Conservation (phyloP, 2,113 vertebrate genomes). For the Aspidoscelis tigris region DNA sequence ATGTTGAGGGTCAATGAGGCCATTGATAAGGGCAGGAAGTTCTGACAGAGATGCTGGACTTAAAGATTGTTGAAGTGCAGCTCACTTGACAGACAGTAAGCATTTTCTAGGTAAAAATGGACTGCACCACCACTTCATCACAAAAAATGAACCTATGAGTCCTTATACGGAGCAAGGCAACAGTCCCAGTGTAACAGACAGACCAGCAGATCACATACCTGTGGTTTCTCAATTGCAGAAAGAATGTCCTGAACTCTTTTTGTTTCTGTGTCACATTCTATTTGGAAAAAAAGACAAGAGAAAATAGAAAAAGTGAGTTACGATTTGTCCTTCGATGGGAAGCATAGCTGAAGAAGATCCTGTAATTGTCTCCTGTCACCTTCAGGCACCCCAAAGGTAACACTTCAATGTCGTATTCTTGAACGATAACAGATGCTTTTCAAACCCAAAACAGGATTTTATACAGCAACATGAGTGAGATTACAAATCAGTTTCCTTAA, state of each 20-base stretch:
- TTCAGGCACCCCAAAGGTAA: too few relatives aligned
- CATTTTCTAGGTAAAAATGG: background rate
- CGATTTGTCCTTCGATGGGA: background rate
- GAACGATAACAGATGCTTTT: too few relatives aligned
- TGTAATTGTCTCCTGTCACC: too few relatives aligned
- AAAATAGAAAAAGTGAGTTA: conserved; percentile 52
- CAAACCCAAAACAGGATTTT: too few relatives aligned
- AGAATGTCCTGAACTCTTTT: conserved; percentile 95
- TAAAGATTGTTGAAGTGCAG: background rate
- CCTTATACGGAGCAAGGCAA: background rate
- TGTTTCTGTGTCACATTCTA: conserved; percentile 94
- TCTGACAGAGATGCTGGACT: background rate
- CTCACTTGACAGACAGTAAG: too few relatives aligned
- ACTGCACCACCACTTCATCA: background rate
- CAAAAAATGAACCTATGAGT: conserved; percentile 16
- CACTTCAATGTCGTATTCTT: too few relatives aligned
- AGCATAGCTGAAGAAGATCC: background rate
- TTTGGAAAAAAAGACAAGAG: conserved; percentile 48
- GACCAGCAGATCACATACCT: conserved; percentile 82
- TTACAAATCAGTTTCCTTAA: too few relatives aligned
- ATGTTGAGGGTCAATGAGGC: background rate
- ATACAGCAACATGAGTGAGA: too few relatives aligned
- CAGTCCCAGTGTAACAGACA: background rate
- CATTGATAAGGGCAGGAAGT: background rate
- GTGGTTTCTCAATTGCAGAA: conserved; percentile 95